Base-by-base conservation (phyloP, 2,113 vertebrate genomes). In the Ammodytes dubius region DNA sequence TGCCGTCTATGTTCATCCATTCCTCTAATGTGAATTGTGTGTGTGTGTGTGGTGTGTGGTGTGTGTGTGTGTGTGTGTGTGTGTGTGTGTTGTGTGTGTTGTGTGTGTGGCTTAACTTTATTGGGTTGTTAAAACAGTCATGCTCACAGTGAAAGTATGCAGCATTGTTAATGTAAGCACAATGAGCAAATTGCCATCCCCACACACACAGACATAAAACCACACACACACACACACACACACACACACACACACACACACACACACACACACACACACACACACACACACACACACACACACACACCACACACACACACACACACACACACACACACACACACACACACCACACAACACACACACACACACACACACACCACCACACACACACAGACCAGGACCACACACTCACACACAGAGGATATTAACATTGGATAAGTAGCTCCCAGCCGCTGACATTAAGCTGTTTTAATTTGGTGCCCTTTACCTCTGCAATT, bases 401-500 rank as follows among this genome's bases (percentile, higher is more conserved):
- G 53, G 54, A n/a, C 47, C 66, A 58, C 68, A 56, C 40, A 7
- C 0, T 0, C 77, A 56, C 47, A 11, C 66, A 72, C 83, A 85
- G 17, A 85, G 77, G 78, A 90, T 86, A 82, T 92, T 82, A 80
- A 71, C 65, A 75, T 73, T 70, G 70, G 83, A 90, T 93, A 89
- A 92, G 74, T 86, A 83, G 89, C 82, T 87, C 83, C 90, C 91
- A 92, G 91, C 94, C 93, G 93, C 87, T 90, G 94, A 95, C 95
- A 95, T 96, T 94, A 94, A 94, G 90, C 91, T 84, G 89, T 90
- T 94, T 94, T 95, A 94, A 95, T 95, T 93, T 89, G 90, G 77
- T 95, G 94, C 93, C 95, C 94, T 95, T 96, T 95, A 90, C 92
- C 87, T 86, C 88, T 71, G 90, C 88, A 95, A 96, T 96, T 95